phyloP scores from a whole-genome alignment of 2,888 invertebrate genomes.

The Protonemura montana region DNA sequence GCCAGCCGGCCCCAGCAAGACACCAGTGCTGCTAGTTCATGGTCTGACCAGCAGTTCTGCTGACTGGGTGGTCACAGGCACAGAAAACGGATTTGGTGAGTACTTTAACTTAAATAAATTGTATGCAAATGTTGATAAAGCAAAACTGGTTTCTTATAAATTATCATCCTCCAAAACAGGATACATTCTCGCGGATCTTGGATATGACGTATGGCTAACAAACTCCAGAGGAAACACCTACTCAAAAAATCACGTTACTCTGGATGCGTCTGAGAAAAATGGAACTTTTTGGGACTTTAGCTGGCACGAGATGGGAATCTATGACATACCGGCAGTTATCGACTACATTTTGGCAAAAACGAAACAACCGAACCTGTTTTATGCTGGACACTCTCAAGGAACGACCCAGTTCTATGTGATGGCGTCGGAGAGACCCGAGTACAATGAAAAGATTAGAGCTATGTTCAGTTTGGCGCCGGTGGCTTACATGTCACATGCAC shows the following conservation, averaged over 20 bases:
- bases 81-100: constrained; percentile 67
- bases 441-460: constrained; percentile 66
- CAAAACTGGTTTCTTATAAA: not conserved
- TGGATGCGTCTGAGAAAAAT: constrained; percentile 58
- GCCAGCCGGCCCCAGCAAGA: constrained; percentile 61
- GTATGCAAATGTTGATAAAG: not conserved
- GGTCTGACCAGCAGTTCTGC: constrained; percentile 81
- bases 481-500: constrained; percentile 59
- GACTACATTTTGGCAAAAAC: constrained; percentile 71
- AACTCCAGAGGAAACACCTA: constrained; percentile 80
- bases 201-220: constrained; percentile 84
- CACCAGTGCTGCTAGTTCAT: constrained; percentile 78
- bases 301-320: constrained; percentile 83
- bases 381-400: constrained; percentile 79
- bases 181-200: constrained; percentile 68
- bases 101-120: not conserved
- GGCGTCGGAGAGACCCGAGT: constrained; percentile 50
- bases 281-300: constrained; percentile 74
- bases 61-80: constrained; percentile 78
- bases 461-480: constrained; percentile 77
- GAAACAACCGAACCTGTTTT: constrained; percentile 69
- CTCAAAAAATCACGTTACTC: constrained; percentile 65
- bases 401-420: constrained; percentile 50
- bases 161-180: constrained; percentile 51
- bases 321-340: constrained; percentile 82